A percentile compares a stretch with the other conserved stretches of the same genome.
phyloP scores from a whole-genome alignment of 2,888 invertebrate species.

The Gymnoscelis rufifasciata region DNA sequence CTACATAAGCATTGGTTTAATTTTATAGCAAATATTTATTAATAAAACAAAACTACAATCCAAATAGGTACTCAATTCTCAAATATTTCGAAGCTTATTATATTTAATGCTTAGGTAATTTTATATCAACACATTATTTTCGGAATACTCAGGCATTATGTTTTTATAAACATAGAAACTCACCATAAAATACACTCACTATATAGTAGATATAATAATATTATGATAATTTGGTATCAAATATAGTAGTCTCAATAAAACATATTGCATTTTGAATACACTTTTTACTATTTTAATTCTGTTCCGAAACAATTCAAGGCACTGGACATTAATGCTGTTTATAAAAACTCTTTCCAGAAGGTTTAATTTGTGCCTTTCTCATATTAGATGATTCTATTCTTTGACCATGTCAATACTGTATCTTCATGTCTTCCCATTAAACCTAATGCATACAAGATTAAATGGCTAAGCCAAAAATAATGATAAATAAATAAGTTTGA shows the following conservation, averaged over 20 bases:
- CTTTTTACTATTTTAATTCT: constrained; percentile 35
- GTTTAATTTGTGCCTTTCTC: not conserved
- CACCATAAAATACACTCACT: constrained; percentile 9
- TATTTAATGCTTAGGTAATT: too few species aligned
- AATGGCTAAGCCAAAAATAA: constrained; percentile 9
- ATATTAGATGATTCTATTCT: not conserved
- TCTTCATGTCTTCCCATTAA: not conserved
- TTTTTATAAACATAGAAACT: not conserved
- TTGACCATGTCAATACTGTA: constrained; percentile 15
- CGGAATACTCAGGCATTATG: too few species aligned
- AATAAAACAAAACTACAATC: too few species aligned
- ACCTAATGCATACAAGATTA: not conserved
- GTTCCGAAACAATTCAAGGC: constrained; percentile 30
- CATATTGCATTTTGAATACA: constrained; percentile 31
- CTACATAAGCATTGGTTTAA: too few species aligned
- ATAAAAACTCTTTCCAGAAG: not conserved
- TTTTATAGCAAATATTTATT: too few species aligned
- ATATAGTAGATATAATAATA: not conserved
- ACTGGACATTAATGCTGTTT: constrained; percentile 22
- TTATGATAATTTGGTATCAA: constrained; percentile 42
- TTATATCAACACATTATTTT: too few species aligned
- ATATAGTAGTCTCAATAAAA: constrained; percentile 50
- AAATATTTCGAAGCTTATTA: constrained; percentile 6
- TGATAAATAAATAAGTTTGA: not conserved
- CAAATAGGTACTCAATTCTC: too few species aligned